Base-by-base conservation (phyloP, 2,797 vertebrate species). In the Menidia menidia region DNA sequence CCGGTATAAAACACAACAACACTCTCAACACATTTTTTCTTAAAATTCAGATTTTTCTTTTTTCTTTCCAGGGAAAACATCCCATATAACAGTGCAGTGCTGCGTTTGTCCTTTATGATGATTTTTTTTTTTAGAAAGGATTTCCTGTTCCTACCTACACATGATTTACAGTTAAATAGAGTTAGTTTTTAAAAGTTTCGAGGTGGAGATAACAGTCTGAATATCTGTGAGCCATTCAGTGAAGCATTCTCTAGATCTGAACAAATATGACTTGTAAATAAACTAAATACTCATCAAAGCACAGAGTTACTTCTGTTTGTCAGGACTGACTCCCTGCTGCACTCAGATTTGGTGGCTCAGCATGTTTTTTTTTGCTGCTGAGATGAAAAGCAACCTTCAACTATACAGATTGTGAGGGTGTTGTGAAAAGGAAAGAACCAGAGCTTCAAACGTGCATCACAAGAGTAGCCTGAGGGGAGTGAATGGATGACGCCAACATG, bases 331-430 rank as follows among this genome's bases (percentile, higher is more conserved):
- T 58, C 45, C 10, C 35, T 69, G 55, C 69, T 58, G 69, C 44
- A 62, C 14, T 60, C 64, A 58, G 64, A 74, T 15, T 57, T 10
- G 7, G 25, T 76, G 77, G 79, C 75, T 81, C 75, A 84, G 59
- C 72, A 3, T 19, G 2, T 48, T 48, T 19, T 15, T 10, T 68
- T 62, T 61, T 61, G 48, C 64, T 50, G 50, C 67, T 57, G 9
- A 70, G 42, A 51, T 75, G 44, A 55, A 77, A 78, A 71, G 31
- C 58, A 59, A 80, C 45, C 74, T 78, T 74, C 3, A 63, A 58
- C 12, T 33, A 31, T 12, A 41, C 6, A n/a, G n/a, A 58, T 51
- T 25, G 51, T 71, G 1, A 13, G 4, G 69, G 53, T n/a, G 39
- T 42, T 0, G 6, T 19, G 25, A 54, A 57, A 65, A 52, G 59